Percentiles rank a stretch among this genome's conserved stretches.
phyloP scores from a whole-genome alignment of 2,797 vertebrate species.

The Acestrorhynchus altus region DNA sequence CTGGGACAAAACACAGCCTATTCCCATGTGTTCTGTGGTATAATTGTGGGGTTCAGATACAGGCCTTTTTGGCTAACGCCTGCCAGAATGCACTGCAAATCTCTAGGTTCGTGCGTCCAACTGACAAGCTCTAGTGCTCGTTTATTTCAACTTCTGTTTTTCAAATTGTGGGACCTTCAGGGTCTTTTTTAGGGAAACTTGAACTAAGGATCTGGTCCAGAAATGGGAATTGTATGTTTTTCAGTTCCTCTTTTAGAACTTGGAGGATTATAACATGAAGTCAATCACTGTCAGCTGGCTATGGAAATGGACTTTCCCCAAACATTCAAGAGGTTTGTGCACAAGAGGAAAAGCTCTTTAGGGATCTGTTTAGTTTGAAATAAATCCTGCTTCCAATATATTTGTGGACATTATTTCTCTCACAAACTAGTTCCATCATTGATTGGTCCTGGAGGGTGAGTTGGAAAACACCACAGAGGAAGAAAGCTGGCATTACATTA shows the following conservation, averaged over 20 bases:
- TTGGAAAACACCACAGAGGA: neutral
- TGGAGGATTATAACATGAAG: slow-evolving; percentile 60
- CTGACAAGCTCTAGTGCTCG: slow-evolving; percentile 64
- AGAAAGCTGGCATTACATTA: neutral
- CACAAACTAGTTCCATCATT: slow-evolving; percentile 1
- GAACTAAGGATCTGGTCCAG: slow-evolving; percentile 59
- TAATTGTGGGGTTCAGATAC: slow-evolving; percentile 68
- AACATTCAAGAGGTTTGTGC: slow-evolving; percentile 45
- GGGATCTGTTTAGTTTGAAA: slow-evolving; percentile 51
- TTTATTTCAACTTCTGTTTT: slow-evolving; percentile 68
- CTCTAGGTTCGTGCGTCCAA: slow-evolving; percentile 58
- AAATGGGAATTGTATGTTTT: slow-evolving; percentile 55
- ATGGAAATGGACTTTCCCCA: slow-evolving; percentile 52
- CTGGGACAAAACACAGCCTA: slow-evolving; percentile 55
- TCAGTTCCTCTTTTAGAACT: slow-evolving; percentile 61
- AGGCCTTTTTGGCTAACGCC: slow-evolving; percentile 56
- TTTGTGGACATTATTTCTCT: slow-evolving; percentile 46
- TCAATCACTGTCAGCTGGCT: slow-evolving; percentile 60
- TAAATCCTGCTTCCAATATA: slow-evolving; percentile 54
- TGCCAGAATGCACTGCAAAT: slow-evolving; percentile 49
- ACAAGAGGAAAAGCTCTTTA: slow-evolving; percentile 47
- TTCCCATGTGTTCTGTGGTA: slow-evolving; percentile 55
- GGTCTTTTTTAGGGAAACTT: slow-evolving; percentile 64
- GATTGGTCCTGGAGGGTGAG: slow-evolving; percentile 6
- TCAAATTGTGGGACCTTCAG: slow-evolving; percentile 62